Conservation (phyloP, 1,140 invertebrate genomes). For the Anoplophora glabripennis region DNA sequence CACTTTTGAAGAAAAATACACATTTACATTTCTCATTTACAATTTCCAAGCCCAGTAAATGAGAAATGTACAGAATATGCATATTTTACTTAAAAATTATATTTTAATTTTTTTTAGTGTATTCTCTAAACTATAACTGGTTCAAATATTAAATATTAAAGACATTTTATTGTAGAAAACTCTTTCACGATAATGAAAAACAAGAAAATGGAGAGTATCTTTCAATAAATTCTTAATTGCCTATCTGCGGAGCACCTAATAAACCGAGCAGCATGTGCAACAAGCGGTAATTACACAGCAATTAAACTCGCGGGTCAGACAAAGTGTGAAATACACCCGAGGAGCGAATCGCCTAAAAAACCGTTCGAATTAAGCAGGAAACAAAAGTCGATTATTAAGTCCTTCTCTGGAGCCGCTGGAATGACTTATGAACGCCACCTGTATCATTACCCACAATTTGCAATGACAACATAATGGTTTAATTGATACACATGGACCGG, state of each 20-base stretch:
- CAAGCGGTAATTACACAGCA: constrained; percentile 3
- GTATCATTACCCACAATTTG: constrained; percentile 25
- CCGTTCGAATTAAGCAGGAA: constrained; percentile 19
- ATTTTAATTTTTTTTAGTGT: no score
- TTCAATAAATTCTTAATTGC: no score
- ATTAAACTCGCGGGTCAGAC: constrained; percentile 2
- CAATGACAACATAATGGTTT: constrained; percentile 26
- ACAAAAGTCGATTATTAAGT: constrained; percentile 19
- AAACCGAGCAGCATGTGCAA: constrained; percentile 1
- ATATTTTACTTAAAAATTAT: no score
- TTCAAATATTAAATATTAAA: no score
- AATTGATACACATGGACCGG: constrained; percentile 20
- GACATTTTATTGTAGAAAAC: no score
- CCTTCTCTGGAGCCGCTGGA: constrained; percentile 7
- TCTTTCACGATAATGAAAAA: no score
- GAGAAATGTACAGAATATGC: no score
- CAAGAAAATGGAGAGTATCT: no score
- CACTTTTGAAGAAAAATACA: no score
- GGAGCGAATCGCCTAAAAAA: not conserved
- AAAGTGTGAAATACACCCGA: constrained; percentile 10
- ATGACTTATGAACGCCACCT: constrained; percentile 26
- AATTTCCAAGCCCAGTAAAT: no score
- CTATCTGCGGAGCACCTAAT: not conserved
- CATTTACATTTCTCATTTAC: no score
- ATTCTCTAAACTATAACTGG: no score